Evolutionary conservation across 1,140 invertebrate species (phyloP), one percentile per base, ranked within the genome.

Genomic region (Lepidurus couesii): DNA sequence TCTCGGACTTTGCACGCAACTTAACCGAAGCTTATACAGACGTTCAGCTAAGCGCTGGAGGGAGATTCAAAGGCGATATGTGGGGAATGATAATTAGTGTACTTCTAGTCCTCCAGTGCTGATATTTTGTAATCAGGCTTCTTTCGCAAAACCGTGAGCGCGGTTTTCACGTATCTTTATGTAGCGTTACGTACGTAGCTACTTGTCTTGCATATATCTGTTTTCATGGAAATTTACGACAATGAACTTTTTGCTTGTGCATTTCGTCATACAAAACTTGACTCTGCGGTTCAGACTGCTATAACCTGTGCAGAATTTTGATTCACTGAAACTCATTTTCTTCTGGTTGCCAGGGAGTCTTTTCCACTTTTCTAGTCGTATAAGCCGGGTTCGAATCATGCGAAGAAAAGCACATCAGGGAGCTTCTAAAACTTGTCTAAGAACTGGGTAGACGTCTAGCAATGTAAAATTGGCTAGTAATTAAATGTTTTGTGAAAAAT

Each of bases 11-110:
- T 21, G 65, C 65, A 7, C 42, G 73, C n/a, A 79, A 79, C 43
- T 45, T 79, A 11, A 79, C 78, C 42, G 78, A 79, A 75, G 74
- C 44, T 21, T 79, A 79, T 13, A 79, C 73, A 13, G 78, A 79
- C 42, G 74, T 79, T 21, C 78, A 79, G 53, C 43, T 74, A 34
- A 74, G 78, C 10, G 45, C 53, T 11, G 53, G 53, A 9, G 6
- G 53, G 21, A 65, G 53, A 65, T 16, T 65, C 5, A 65, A 65
- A n/a, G 53, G 53, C 9, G 53, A 65, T 65, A 13, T 65, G 21
- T n/a, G 6, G 53, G 53, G 53, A 65, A 65, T 65, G 21, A 65
- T 65, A 21, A 65, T 65, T 65, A 13, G 53, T 7, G 8, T 65
- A 7, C 21, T 65, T 7, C 13, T 65, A 16, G 16, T 65, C 21